Evolutionary conservation across 2,113 vertebrate species (phyloP).

Genomic region (Lamprotornis superbus): DNA sequence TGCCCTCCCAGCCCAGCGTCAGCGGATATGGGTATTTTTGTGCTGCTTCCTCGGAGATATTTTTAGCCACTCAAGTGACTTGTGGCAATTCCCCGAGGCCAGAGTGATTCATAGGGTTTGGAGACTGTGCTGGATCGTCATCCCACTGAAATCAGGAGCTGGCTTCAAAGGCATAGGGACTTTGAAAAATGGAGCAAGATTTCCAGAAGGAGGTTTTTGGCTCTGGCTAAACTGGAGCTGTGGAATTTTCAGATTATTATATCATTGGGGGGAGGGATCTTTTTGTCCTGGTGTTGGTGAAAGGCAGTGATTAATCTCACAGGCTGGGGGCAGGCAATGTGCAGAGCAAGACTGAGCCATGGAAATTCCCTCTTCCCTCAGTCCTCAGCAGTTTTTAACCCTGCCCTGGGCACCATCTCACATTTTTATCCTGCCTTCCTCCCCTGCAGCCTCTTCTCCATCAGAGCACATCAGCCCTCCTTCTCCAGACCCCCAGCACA

Average conservation of each 20-base stretch:
- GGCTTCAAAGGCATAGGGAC: neutral
- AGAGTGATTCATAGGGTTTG: neutral
- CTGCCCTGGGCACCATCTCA: neutral
- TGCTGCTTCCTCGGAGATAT: constrained; percentile 38
- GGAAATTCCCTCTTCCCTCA: neutral
- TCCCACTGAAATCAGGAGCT: neutral
- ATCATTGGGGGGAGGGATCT: neutral
- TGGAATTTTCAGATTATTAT: constrained; percentile 16
- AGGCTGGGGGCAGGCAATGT: neutral
- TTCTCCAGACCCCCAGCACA: neutral
- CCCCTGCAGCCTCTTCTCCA: neutral
- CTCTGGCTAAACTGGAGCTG: neutral
- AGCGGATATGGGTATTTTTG: constrained; percentile 6
- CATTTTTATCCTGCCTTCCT: neutral
- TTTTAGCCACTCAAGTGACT: constrained; percentile 50
- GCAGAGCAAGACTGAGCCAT: neutral
- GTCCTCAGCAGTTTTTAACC: neutral
- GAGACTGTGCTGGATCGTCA: neutral
- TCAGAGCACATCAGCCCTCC: neutral
- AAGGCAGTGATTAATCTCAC: neutral
- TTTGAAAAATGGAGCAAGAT: neutral
- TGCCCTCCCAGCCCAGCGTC: neutral
- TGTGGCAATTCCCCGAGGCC: constrained; percentile 35
- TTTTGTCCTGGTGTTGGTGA: neutral
- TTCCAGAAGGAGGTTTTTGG: constrained; percentile 3